phyloP scores from a whole-genome alignment of 2,888 invertebrate genomes.

The Brachylomia viminalis region DNA sequence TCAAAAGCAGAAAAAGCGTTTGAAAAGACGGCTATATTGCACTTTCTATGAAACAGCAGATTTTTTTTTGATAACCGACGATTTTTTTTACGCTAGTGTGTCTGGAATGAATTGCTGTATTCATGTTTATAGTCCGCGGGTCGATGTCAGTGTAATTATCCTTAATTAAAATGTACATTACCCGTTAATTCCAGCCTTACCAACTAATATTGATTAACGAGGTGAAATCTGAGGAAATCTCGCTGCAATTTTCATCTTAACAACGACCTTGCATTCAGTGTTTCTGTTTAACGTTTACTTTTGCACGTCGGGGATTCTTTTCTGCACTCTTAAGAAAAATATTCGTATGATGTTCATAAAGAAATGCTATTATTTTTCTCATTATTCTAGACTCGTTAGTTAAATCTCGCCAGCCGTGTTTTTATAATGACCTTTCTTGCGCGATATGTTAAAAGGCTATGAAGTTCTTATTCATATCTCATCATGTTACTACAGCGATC shows the following conservation, averaged over 20 bases:
- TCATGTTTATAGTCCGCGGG: too few relatives aligned
- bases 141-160: too few relatives aligned
- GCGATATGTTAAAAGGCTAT: neutral
- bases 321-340: neutral
- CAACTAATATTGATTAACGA: neutral
- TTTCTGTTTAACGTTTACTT: neutral
- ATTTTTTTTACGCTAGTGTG: too few relatives aligned
- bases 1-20: too few relatives aligned
- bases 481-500: neutral
- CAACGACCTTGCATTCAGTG: constrained; percentile 5
- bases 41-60: too few relatives aligned
- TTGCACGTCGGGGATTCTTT: too few relatives aligned
- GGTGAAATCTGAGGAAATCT: neutral
- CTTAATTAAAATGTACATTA: too few relatives aligned
- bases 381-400: constrained; percentile 38
- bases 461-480: neutral
- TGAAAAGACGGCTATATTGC: too few relatives aligned
- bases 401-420: constrained; percentile 34
- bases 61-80: too few relatives aligned
- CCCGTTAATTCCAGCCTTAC: neutral
- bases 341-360: constrained; percentile 7
- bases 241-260: neutral
- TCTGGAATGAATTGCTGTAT: too few relatives aligned
- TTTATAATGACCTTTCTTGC: constrained; percentile 51
- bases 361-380: constrained; percentile 21